These are phyloP conservation scores for Apoda limacodes DNA, from an alignment of 2,888 invertebrate species.

Conservation along the genomic window DNA sequence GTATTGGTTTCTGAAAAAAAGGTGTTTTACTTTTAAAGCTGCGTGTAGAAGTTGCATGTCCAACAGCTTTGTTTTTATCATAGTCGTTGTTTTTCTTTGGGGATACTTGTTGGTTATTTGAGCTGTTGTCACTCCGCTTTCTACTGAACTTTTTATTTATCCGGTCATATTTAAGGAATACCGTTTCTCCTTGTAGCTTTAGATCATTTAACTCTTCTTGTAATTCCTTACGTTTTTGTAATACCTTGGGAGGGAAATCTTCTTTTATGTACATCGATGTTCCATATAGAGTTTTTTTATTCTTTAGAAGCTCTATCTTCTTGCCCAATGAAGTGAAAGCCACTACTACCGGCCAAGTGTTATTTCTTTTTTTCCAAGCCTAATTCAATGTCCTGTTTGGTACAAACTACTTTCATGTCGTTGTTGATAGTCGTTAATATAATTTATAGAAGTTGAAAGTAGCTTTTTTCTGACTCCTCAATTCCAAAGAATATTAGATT, in stretches of 20 bases:
- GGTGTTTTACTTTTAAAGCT: no score
- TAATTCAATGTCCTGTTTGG: conserved; percentile 15
- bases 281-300: conserved; percentile 11
- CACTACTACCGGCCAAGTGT: conserved; percentile 14
- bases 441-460: conserved; percentile 8
- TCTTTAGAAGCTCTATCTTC: conserved; percentile 20
- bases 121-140: no score
- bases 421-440: conserved; percentile 12
- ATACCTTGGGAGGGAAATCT: conserved; percentile 17
- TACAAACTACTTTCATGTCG: conserved; percentile 10
- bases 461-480: conserved; percentile 13
- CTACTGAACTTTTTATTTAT: no score
- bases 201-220: conserved; percentile 17
- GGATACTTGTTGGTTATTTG: no score
- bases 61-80: no score
- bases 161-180: conserved; percentile 16
- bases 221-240: conserved; percentile 20
- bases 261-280: conserved; percentile 18
- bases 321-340: conserved; percentile 14
- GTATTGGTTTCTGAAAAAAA: no score
- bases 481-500: no score
- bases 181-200: conserved; percentile 16
- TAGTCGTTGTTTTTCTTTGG: no score
- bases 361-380: conserved; percentile 10
- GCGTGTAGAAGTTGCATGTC: no score